Conservation (phyloP, 2,113 vertebrate genomes). For the Plecturocebus donacophilus region DNA sequence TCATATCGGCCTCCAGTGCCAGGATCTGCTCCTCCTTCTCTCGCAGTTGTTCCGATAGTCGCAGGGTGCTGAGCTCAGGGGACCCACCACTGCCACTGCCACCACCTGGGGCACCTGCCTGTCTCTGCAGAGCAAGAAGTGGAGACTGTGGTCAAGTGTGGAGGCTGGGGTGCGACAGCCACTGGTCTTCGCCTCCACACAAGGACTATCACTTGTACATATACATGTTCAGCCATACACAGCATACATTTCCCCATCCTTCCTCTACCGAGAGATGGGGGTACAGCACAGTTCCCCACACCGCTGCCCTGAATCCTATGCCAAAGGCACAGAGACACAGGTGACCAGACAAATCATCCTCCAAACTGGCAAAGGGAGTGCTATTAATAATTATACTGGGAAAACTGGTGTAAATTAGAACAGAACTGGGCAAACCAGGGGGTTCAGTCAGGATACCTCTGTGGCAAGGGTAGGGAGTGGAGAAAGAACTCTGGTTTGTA, state of each 20-base stretch:
- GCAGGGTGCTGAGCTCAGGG: slow-evolving; percentile 83
- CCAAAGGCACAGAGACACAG: not conserved
- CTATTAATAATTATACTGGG: not conserved
- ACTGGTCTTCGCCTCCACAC: rapidly evolving
- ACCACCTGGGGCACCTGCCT: slow-evolving; percentile 74
- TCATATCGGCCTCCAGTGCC: slow-evolving; percentile 98
- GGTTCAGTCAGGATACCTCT: not conserved
- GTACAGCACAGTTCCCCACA: not conserved
- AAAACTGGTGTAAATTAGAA: not conserved
- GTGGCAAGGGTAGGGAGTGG: not conserved
- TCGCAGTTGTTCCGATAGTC: slow-evolving; percentile 91
- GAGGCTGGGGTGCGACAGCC: not conserved
- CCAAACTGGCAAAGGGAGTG: not conserved
- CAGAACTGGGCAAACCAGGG: not conserved
- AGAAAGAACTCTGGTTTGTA: not conserved
- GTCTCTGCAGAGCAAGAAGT: slow-evolving; percentile 85
- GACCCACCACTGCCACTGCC: slow-evolving; percentile 59
- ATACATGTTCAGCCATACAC: rapidly evolving
- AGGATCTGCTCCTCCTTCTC: slow-evolving; percentile 95
- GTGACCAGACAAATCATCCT: not conserved
- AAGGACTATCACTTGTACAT: not conserved
- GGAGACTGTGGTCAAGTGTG: not conserved
- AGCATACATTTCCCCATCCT: not conserved
- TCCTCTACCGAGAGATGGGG: not conserved
- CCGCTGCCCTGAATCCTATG: not conserved